phyloP scores from a whole-genome alignment of 2,797 vertebrate genomes.

The Enteromius treurensis region DNA sequence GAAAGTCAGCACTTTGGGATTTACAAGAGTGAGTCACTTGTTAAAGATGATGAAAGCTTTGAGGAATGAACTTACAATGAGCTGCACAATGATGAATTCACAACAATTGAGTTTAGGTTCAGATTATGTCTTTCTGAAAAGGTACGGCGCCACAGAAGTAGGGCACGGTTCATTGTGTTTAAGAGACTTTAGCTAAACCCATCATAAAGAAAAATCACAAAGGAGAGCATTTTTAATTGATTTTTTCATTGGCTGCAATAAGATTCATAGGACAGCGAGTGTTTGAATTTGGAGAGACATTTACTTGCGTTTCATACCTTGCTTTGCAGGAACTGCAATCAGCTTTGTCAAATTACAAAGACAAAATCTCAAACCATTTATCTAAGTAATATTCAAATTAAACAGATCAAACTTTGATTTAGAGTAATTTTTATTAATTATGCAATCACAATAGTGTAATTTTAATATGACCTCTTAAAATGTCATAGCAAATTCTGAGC shows the following conservation, averaged over 20 bases:
- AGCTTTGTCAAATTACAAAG: background rate
- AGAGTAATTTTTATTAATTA: background rate
- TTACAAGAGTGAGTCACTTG: slow-evolving; percentile 6
- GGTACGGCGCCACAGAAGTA: background rate
- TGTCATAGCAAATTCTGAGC: background rate
- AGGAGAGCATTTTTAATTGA: background rate
- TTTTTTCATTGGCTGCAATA: background rate
- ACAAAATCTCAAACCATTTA: background rate
- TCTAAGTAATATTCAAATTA: background rate
- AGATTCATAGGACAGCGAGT: background rate
- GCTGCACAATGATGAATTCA: slow-evolving; percentile 4
- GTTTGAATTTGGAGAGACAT: background rate
- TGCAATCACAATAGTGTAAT: background rate
- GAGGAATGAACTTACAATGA: slow-evolving; percentile 9
- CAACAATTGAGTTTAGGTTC: background rate
- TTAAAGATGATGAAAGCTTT: slow-evolving; percentile 13
- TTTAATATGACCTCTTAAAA: background rate
- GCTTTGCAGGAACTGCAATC: too few relatives aligned
- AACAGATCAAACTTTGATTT: background rate
- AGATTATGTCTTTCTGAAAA: background rate
- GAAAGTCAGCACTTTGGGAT: slow-evolving; percentile 20
- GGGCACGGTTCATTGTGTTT: slow-evolving; percentile 6
- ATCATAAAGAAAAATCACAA: background rate
- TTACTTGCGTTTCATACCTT: background rate
- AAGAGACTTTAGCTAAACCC: background rate